Base-by-base conservation (phyloP, 35 echinoderm and acorn worm species). In the Apostichopus parvimensis region DNA sequence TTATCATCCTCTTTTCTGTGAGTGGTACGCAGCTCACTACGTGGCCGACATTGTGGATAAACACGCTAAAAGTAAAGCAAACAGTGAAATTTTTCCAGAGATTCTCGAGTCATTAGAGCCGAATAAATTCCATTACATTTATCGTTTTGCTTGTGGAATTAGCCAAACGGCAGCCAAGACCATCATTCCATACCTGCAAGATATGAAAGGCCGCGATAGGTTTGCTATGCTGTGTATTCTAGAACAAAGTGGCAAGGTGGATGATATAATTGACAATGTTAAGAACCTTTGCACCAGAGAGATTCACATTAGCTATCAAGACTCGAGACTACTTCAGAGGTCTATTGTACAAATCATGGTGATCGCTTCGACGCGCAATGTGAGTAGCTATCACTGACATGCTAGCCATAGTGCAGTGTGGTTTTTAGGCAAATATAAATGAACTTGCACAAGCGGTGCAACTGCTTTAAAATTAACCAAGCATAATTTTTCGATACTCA, bases 1-100 rank as follows among this genome's bases (percentile, higher is more conserved):
- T 82, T 82, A 82, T 55, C 79, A 82, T 57, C 5, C 11, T 14
- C 20, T 82, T 12, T 82, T 82, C 20, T 82, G 79, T 55, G 79
- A 82, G 56, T 82, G 79, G 79, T 82, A 82, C 53, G 79, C 79
- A 12, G 28, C 79, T 6, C 79, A 82, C 20, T 57, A 82, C 55
- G 21, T 75, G 7, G 71, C 71, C n/a, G 71, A 75, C 20, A 75
- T 7, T 20, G 7, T 75, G n/a, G 71, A 4, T 7, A 22, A 75
- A 75, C 14, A n/a, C 17, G n/a, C n/a, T 20, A 75, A 20, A 75
- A 75, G n/a, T 75, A 18, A 75, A 75, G 71, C 17, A 7, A 10
- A 11, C 11, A 45, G 34, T 45, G 58, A 61, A 61, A 75, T 4
- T 24, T 1, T 18, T 24, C 14, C 20, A 18, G 71, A 75, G 71